Evolutionary conservation across 2,797 vertebrate species (phyloP).

Genomic region (Fistularia commersonii): DNA sequence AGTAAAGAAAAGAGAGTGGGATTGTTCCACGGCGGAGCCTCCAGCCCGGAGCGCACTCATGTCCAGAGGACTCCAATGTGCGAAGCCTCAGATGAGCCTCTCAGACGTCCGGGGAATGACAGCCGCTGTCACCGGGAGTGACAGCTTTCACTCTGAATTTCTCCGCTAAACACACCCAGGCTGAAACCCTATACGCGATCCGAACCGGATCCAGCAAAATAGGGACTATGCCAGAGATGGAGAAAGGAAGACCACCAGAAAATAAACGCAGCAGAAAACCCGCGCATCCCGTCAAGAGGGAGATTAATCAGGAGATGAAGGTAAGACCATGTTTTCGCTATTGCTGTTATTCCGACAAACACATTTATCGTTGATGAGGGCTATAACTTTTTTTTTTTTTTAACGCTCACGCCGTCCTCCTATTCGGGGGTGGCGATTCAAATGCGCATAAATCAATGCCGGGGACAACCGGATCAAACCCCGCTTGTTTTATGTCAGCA

Average conservation of each 20-base stretch:
- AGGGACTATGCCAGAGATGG: constrained; percentile 97
- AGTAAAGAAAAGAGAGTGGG: constrained; percentile 29
- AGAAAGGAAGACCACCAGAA: constrained; percentile 96
- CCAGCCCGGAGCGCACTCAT: constrained; percentile 75
- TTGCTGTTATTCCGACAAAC: not conserved
- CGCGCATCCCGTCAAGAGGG: constrained; percentile 93
- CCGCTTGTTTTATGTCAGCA: not conserved
- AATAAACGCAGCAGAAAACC: constrained; percentile 97
- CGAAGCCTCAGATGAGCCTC: constrained; percentile 82
- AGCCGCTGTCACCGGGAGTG: constrained; percentile 69
- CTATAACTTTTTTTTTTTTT: constrained; percentile 10
- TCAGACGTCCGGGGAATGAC: constrained; percentile 76
- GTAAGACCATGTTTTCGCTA: constrained; percentile 61
- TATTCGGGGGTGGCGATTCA: not conserved
- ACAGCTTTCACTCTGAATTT: constrained; percentile 57
- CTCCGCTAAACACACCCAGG: constrained; percentile 20
- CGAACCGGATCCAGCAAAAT: constrained; percentile 77
- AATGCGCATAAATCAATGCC: constrained; percentile 43
- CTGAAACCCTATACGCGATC: constrained; percentile 72
- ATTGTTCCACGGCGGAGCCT: constrained; percentile 53
- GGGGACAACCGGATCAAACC: constrained; percentile 5
- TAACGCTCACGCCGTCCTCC: constrained; percentile 11
- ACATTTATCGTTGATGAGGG: not conserved
- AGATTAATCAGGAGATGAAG: constrained; percentile 98
- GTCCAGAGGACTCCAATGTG: constrained; percentile 67